These are phyloP conservation scores for Galeruca laticollis DNA, from an alignment of 2,888 invertebrate species.

Conservation along the genomic window DNA sequence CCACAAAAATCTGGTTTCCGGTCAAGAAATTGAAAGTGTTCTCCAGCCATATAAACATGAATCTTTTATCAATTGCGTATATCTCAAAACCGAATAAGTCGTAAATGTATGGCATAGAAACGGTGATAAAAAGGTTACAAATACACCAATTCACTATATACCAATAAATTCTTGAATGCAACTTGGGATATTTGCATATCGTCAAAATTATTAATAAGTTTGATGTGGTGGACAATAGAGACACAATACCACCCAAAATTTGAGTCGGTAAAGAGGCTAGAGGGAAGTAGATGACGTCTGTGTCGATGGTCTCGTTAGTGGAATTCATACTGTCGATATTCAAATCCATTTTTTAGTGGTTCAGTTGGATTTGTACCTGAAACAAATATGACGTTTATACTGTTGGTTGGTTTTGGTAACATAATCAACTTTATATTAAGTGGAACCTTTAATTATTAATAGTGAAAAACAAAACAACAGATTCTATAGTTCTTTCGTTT, in stretches of 20 bases:
- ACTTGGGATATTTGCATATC: conserved; percentile 23
- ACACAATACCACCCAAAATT: conserved; percentile 2
- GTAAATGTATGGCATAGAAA: conserved; percentile 14
- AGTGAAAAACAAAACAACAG: no score
- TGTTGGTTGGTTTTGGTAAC: no score
- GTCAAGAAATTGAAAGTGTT: conserved; percentile 12
- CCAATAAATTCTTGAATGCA: conserved; percentile 28
- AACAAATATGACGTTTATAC: no score
- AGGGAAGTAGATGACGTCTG: background rate
- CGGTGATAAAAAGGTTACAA: conserved; percentile 20
- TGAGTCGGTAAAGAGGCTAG: background rate
- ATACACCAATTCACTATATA: conserved; percentile 33
- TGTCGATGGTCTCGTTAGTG: conserved; percentile 22
- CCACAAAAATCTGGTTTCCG: conserved; percentile 29
- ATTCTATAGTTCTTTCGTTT: no score
- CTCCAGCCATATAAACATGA: conserved; percentile 21
- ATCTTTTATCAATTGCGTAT: background rate
- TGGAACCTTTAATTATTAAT: no score
- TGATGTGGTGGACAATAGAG: conserved; percentile 18
- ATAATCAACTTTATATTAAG: no score
- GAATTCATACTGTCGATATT: conserved; percentile 13
- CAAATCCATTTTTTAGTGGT: conserved; percentile 13
- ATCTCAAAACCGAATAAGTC: conserved; percentile 10
- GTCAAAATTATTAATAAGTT: conserved; percentile 25
- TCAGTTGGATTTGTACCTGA: background rate